These are phyloP conservation scores for Elegia similella DNA, from an alignment of 2,888 invertebrate genomes.

Conservation along the genomic window DNA sequence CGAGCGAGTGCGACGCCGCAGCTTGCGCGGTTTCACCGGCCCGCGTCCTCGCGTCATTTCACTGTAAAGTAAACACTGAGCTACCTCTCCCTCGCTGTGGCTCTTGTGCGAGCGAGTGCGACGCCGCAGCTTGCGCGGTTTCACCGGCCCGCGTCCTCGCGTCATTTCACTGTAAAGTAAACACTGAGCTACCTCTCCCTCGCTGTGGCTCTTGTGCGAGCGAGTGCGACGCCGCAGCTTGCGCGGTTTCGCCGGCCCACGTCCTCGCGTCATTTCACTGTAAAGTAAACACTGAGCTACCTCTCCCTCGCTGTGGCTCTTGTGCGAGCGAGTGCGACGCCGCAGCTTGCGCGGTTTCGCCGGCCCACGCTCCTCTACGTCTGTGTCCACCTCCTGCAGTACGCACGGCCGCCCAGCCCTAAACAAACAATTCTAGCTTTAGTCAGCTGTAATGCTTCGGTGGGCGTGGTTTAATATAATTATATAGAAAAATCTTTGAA, in stretches of 20 bases:
- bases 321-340: conserved; percentile 71
- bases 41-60: no score
- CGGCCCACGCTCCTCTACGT: conserved; percentile 81
- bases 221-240: conserved; percentile 70
- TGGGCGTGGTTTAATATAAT: no score
- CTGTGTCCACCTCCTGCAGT: conserved; percentile 86
- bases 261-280: no score
- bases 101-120: conserved; percentile 76
- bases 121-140: conserved; percentile 63
- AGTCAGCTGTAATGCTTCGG: no score
- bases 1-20: conserved; percentile 68
- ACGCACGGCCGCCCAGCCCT: conserved; percentile 83
- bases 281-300: no score
- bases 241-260: no score
- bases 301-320: conserved; percentile 76
- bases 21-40: conserved; percentile 69
- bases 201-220: conserved; percentile 72
- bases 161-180: no score
- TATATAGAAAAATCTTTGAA: no score
- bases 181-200: conserved; percentile 78
- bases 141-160: no score
- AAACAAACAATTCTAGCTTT: no score
- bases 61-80: no score
- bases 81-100: conserved; percentile 76
- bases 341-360: conserved; percentile 66